Percentiles rank a stretch among this genome's conserved stretches.
Evolutionary conservation across 2,113 vertebrate genomes (phyloP).

Genomic region (Bubalus kerabau): DNA sequence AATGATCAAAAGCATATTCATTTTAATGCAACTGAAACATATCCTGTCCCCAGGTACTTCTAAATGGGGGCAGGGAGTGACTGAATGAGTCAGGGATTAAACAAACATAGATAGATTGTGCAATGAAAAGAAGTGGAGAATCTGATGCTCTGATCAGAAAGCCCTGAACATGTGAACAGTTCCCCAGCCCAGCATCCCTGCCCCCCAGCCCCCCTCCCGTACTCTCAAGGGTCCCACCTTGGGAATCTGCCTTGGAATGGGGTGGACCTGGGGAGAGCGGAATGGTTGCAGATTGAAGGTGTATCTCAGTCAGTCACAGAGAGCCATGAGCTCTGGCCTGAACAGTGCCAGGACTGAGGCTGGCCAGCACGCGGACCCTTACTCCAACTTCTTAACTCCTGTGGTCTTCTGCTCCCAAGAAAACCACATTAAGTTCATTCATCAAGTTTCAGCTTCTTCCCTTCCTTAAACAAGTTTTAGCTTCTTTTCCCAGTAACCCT

Average conservation of each 20-base stretch:
- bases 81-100: not conserved
- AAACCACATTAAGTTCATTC: not conserved
- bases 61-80: not conserved
- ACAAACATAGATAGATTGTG: not conserved
- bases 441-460: not conserved
- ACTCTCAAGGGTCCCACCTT: not conserved
- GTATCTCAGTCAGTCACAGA: not conserved
- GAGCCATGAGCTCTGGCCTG: not conserved
- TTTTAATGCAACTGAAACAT: not conserved
- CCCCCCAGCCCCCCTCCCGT: not conserved
- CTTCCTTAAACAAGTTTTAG: not conserved
- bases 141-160: not conserved
- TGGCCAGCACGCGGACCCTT: too few relatives aligned
- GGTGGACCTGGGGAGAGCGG: not conserved
- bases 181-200: not conserved
- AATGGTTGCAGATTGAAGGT: not conserved
- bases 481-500: not conserved
- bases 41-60: not conserved
- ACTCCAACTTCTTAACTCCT: not conserved
- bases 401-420: not conserved
- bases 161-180: not conserved
- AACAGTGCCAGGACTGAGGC: not conserved
- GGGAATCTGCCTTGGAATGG: not conserved
- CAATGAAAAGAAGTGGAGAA: not conserved
- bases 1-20: not conserved